Evolutionary conservation across 2,113 vertebrate species (phyloP), one percentile per base, ranked within the genome.

Genomic region (Ageneiosus marmoratus): DNA sequence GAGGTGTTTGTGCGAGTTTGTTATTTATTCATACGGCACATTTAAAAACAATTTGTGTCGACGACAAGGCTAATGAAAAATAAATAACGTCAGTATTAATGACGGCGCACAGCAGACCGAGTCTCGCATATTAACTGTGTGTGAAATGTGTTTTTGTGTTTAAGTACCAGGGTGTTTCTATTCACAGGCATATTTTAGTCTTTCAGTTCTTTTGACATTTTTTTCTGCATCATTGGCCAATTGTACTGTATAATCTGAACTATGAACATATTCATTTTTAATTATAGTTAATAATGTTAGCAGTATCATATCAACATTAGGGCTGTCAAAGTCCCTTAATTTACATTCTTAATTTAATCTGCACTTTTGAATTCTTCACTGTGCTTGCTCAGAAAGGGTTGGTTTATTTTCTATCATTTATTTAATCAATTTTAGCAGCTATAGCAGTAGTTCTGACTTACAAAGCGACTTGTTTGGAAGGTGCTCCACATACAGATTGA

Each of bases 1-100:
- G 44, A 51, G 12, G 73, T 12, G 29, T 53, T 76, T 24, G 29
- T 55, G 51, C 7, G 32, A 13, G 20, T 13, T 1, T 1, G 32
- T 76, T 55, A 55, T 76, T 76, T 76, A 53, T 76, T 76, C 24
- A 53, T 76, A 76, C 34, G 50, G 50, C 73, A 55, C 50, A 55
- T 53, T 76, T 76, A 76, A 55, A 76, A 76, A 55, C 50, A 20
- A 55, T 76, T 76, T 76, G 20, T 29, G 12, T 12, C 5, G 9
- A 12, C 2, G 29, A 37, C 53, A 51, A 27, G 3, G 5, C 48
- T 32, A 27, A 75, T 53, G 46, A 74, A 32, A 76, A 76, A 32
- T 55, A 55, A 55, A 76, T 76, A 55, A 55, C 20, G 11, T 76
- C 50, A 20, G 50, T 6, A 34, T 55, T 34, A 75, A 53, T 22